phyloP scores from a whole-genome alignment of 2,113 vertebrate species.

The Hipposideros armiger region DNA sequence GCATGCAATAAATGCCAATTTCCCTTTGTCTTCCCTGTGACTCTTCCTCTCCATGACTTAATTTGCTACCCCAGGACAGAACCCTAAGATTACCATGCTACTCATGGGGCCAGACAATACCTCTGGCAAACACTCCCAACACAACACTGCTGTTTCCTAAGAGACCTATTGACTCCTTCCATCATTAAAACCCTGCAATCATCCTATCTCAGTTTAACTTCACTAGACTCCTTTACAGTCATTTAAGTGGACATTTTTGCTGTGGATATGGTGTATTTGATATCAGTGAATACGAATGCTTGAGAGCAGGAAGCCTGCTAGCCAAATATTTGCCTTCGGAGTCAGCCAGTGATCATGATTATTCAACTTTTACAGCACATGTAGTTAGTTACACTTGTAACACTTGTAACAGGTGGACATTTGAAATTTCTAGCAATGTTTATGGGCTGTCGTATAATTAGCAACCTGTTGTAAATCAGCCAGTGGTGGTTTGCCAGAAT shows the following conservation, averaged over 20 bases:
- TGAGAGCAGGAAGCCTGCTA: slow-evolving; percentile 38
- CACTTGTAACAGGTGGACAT: slow-evolving; percentile 37
- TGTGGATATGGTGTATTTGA: slow-evolving; percentile 47
- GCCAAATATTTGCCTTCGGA: slow-evolving; percentile 71
- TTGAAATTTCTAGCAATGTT: slow-evolving; percentile 61
- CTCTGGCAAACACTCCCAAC: not conserved
- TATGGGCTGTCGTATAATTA: slow-evolving; percentile 29
- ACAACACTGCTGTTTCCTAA: slow-evolving; percentile 41
- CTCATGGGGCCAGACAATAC: not conserved
- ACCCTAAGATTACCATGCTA: not conserved
- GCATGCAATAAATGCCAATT: not conserved
- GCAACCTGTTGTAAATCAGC: slow-evolving; percentile 52
- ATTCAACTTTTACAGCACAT: slow-evolving; percentile 51
- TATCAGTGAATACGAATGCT: not conserved
- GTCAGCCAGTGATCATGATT: not conserved
- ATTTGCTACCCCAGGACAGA: slow-evolving; percentile 1
- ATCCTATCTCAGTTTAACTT: slow-evolving; percentile 31
- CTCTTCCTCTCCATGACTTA: not conserved
- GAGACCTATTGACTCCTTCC: slow-evolving; percentile 57
- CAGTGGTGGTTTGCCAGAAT: slow-evolving; percentile 19
- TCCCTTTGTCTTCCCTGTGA: not conserved
- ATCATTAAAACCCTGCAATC: slow-evolving; percentile 32
- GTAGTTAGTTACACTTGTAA: not conserved
- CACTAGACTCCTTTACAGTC: not conserved
- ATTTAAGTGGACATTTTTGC: slow-evolving; percentile 67